Evolutionary conservation across 2,797 vertebrate species (phyloP), one percentile per base, ranked within the genome.

Genomic region (Glossophaga mutica): DNA sequence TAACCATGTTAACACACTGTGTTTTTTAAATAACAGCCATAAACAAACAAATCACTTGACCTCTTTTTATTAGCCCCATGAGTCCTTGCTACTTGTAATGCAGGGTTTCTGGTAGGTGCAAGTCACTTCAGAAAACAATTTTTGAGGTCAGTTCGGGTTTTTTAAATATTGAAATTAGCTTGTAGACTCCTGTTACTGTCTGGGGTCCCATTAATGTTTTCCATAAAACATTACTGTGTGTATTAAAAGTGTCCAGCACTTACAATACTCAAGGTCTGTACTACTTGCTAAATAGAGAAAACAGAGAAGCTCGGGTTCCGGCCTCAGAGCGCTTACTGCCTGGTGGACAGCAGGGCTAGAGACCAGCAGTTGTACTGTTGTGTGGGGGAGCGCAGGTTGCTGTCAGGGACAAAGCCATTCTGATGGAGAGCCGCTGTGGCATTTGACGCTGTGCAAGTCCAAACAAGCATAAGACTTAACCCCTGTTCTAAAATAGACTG

Each of bases 11-110:
- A 62, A 85, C 74, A 90, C 22, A 82, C 42, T 22, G 15, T 44
- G 83, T 46, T 32, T 90, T 88, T 92, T 79, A 81, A 77, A 71
- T 85, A 92, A 77, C 32, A 83, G 34, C 67, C 39, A 46, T 95
- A 92, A 96, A 96, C n/a, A 86, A 88, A 46, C 37, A 86, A 88
- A 42, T 82, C 81, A 65, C 37, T 77, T 76, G 50, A 42, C 71
- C 26, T 84, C 65, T 87, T 94, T 86, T 93, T 92, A 90, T 86
- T 93, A 82, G 59, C 19, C 85, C 42, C 29, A 3, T 95, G 77
- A 67, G 84, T 91, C 68, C 94, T 96, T 88, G 59, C 73, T 92
- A 11, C 91, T 91, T 24, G 16, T 93, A 92, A 93, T 37, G 0
- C 32, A 34, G 29, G 9, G 11, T 91, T 95, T 71, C 85, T 89